These are phyloP conservation scores for Typhlomys cinereus DNA, from an alignment of 2,113 vertebrate species.

Conservation along the genomic window DNA sequence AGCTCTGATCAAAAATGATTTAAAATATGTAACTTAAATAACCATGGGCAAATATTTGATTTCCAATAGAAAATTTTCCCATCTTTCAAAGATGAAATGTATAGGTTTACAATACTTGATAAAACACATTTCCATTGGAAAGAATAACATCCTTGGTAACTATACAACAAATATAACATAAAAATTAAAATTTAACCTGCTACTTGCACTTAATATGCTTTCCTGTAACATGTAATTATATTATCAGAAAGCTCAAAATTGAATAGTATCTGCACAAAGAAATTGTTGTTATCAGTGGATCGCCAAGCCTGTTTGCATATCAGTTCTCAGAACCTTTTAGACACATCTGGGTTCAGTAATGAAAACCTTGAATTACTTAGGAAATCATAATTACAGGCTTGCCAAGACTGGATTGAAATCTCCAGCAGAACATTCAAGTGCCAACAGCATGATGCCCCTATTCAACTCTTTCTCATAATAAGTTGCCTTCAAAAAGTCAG, in stretches of 20 bases:
- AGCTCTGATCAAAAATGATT: not conserved
- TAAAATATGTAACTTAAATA: conserved; percentile 5
- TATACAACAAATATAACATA: conserved; percentile 22
- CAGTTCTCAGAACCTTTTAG: conserved; percentile 36
- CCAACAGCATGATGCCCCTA: conserved; percentile 68
- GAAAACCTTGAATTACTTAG: conserved; percentile 64
- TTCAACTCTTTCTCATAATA: conserved; percentile 62
- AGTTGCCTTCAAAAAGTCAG: conserved; percentile 69
- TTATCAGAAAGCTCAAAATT: not conserved
- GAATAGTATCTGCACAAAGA: conserved; percentile 14
- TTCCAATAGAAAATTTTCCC: conserved; percentile 6
- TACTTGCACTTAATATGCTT: not conserved
- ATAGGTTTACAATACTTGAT: not conserved
- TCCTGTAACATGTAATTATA: not conserved
- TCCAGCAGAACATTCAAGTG: conserved; percentile 63
- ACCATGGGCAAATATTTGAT: not conserved
- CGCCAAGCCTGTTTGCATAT: conserved; percentile 39
- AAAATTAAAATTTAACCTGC: not conserved
- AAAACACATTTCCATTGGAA: conserved; percentile 13
- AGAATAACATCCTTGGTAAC: not conserved
- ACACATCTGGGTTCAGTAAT: conserved; percentile 51
- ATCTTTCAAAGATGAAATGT: not conserved
- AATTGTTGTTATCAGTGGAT: conserved; percentile 26
- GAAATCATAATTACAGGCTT: conserved; percentile 76
- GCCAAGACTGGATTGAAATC: conserved; percentile 46